Evolutionary conservation across 2,113 vertebrate genomes (phyloP).

Genomic region (Lasiurus cinereus): DNA sequence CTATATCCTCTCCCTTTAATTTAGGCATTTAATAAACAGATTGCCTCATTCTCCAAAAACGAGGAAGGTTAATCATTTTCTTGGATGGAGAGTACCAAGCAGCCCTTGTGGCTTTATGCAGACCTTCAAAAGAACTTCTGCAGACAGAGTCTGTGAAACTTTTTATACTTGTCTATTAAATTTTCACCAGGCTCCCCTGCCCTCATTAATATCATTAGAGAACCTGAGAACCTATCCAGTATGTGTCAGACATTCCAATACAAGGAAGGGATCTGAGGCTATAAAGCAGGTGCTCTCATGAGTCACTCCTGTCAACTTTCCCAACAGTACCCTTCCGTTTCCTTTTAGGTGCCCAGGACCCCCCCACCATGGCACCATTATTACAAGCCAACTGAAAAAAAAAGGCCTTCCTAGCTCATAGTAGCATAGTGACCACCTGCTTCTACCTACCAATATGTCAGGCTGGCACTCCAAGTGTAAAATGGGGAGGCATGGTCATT

Average conservation of each 20-base stretch:
- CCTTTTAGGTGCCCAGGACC: neutral
- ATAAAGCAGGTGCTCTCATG: neutral
- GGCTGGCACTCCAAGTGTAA: conserved; percentile 16
- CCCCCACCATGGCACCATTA: neutral
- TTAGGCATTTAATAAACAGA: conserved; percentile 80
- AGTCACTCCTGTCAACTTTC: conserved; percentile 6
- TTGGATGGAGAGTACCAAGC: conserved; percentile 72
- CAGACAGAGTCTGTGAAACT: conserved; percentile 76
- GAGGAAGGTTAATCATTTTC: conserved; percentile 81
- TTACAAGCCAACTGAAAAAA: neutral
- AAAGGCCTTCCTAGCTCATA: conserved; percentile 22
- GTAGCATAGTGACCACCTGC: neutral
- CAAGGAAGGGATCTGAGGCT: neutral
- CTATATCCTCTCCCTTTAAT: conserved; percentile 75
- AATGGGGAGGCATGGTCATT: neutral
- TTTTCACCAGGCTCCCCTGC: conserved; percentile 72
- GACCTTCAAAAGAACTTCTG: conserved; percentile 79
- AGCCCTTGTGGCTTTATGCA: conserved; percentile 62
- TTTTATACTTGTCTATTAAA: conserved; percentile 80
- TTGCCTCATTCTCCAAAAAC: conserved; percentile 71
- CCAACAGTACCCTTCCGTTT: neutral
- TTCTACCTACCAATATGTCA: conserved; percentile 10
- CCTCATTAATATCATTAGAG: conserved; percentile 70
- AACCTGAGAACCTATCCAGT: conserved; percentile 36
- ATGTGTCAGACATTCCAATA: conserved; percentile 36